These are phyloP conservation scores for Nipponia nippon DNA, from an alignment of 2,113 vertebrate species.

Conservation along the genomic window DNA sequence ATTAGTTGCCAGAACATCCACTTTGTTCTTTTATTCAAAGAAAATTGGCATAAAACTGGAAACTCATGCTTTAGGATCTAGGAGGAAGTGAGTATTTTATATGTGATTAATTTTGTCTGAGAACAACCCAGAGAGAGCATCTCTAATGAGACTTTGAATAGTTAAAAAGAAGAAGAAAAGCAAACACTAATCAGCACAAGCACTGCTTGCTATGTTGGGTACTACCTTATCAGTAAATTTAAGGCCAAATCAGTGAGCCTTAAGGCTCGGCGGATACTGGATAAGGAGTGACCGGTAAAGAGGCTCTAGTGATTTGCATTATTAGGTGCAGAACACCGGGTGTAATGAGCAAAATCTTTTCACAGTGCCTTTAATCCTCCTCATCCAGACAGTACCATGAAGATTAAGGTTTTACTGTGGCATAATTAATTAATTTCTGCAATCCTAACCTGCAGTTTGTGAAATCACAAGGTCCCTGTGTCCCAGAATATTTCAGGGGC, in stretches of 20 bases:
- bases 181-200: not conserved
- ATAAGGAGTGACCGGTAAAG: not conserved
- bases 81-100: not conserved
- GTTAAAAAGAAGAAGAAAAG: not conserved
- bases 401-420: not conserved
- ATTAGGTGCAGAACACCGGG: not conserved
- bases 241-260: not conserved
- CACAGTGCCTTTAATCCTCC: not conserved
- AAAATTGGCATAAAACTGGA: not conserved
- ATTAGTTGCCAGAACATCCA: not conserved
- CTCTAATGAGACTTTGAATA: not conserved
- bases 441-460: not conserved
- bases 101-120: not conserved
- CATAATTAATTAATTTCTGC: not conserved
- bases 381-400: not conserved
- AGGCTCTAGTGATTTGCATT: not conserved
- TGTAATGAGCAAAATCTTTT: not conserved
- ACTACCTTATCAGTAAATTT: not conserved
- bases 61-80: not conserved
- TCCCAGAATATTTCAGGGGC: not conserved
- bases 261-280: not conserved
- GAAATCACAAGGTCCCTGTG: not conserved
- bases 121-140: not conserved
- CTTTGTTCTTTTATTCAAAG: not conserved
- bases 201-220: not conserved